Base-by-base conservation (phyloP, 2,888 invertebrate species). In the Gastrophysa polygoni region DNA sequence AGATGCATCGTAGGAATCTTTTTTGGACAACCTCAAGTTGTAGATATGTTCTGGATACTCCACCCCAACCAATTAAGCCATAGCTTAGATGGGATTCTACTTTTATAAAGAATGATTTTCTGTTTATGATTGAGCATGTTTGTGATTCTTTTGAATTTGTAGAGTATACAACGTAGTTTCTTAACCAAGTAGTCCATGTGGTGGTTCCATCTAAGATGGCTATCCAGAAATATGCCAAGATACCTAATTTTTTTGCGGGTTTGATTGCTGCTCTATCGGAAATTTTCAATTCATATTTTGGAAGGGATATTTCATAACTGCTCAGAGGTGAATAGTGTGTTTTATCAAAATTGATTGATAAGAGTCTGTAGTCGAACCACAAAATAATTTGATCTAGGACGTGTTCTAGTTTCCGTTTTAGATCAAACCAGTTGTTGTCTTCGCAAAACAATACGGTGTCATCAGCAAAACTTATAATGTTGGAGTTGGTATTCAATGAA, bases 181-280 rank as follows among this genome's bases (percentile, higher is more conserved):
- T n/a, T n/a, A n/a, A n/a, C 28, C 29, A 51, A 29, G 51, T 51
- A 17, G 10, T 52, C 52, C 18, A 52, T 34, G 52, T 52, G 52
- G 32, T 52, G 38, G 51, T 51, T 29, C 51, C 51, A 51, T 29
- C 51, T 51, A 17, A 51, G 32, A 11, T 32, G 32, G 34, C 20
- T 52, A 52, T 52, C 34, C n/a, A 52, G 17, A 32, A 34, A 34
- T n/a, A n/a, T n/a, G n/a, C n/a, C n/a, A n/a, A n/a, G 52, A 34
- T 52, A 52, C 32, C 32, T 29, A 29, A 52, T 46, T 16, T 46
- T 46, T 16, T 46, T 46, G 10, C 17, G 16, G 46, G 46, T 46
- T 46, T 17, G 10, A 46, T 46, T 17, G 17, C 8, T 46, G 16
- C 16, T 46, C 28, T 28, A 28, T 28, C 16, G 16, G 43, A 11